These are phyloP conservation scores for Gisinianus flammeolus DNA, from an alignment of 2,888 invertebrate genomes.

Conservation along the genomic window DNA sequence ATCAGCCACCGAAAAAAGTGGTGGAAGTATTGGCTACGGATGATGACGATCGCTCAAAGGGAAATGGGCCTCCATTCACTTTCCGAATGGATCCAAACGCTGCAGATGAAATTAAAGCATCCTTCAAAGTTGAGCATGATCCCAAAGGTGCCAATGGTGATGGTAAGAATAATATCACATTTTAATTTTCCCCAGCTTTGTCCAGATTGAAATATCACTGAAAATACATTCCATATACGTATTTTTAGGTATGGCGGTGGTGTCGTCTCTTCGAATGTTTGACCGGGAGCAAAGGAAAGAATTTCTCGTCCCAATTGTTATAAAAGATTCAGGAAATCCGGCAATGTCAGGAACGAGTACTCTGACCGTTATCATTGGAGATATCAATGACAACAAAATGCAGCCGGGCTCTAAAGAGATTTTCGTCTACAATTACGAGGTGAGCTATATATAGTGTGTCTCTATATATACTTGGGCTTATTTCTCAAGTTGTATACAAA, in stretches of 20 bases:
- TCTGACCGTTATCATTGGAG: conserved; percentile 87
- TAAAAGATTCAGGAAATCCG: conserved; percentile 96
- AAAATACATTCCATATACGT: background rate
- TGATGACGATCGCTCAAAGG: conserved; percentile 91
- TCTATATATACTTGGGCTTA: too few relatives aligned
- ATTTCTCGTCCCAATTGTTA: conserved; percentile 94
- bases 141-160: conserved; percentile 69
- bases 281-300: conserved; percentile 96
- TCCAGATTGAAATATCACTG: background rate
- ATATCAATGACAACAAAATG: conserved; percentile 93
- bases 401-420: conserved; percentile 95
- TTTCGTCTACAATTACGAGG: conserved; percentile 92
- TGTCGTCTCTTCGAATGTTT: conserved; percentile 90
- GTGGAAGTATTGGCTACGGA: conserved; percentile 92
- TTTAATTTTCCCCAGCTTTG: too few relatives aligned
- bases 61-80: conserved; percentile 96
- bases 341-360: conserved; percentile 96
- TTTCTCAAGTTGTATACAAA: background rate
- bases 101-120: conserved; percentile 89
- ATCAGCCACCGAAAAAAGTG: conserved; percentile 82
- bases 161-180: background rate
- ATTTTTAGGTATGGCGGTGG: conserved; percentile 84
- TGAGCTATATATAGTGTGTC: too few relatives aligned
- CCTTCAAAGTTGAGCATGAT: conserved; percentile 96
- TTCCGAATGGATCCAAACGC: conserved; percentile 92